These are phyloP conservation scores for Gasterosteus aculeatus DNA, from an alignment of 2,113 vertebrate genomes.

Conservation along the genomic window DNA sequence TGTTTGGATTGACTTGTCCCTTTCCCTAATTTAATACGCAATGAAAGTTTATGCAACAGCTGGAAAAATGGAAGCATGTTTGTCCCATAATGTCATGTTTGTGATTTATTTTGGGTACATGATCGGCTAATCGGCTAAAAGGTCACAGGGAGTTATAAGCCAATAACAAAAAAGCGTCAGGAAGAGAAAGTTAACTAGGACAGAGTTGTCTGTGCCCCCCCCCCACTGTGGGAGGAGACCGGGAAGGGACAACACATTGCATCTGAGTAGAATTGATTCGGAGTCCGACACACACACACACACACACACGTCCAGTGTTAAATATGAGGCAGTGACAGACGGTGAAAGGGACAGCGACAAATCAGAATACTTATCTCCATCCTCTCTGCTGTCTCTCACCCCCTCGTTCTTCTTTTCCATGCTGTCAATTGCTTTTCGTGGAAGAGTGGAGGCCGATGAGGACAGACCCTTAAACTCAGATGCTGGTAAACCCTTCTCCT, in stretches of 20 bases:
- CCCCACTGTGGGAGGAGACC: slow-evolving; percentile 21
- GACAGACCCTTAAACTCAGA: slow-evolving; percentile 73
- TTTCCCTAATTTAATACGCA: too few species aligned
- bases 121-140: slow-evolving; percentile 64
- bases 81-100: background rate
- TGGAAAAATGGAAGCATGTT: background rate
- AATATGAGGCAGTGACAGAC: slow-evolving; percentile 19
- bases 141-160: slow-evolving; percentile 55
- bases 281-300: slow-evolving; percentile 17
- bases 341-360: slow-evolving; percentile 21
- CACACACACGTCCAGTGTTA: background rate
- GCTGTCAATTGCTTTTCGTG: slow-evolving; percentile 56
- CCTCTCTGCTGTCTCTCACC: slow-evolving; percentile 41
- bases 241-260: slow-evolving; percentile 24
- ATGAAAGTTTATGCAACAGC: background rate
- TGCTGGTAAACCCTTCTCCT: slow-evolving; percentile 64
- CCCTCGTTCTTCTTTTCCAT: slow-evolving; percentile 52
- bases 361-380: slow-evolving; percentile 32
- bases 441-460: slow-evolving; percentile 71
- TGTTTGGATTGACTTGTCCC: background rate
- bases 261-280: slow-evolving; percentile 16
- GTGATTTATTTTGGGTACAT: background rate
- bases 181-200: slow-evolving; percentile 43
- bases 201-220: slow-evolving; percentile 13
- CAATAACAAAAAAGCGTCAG: slow-evolving; percentile 50